Conservation (phyloP, 2,888 invertebrate species). For the Didymodactylos carnosus region DNA sequence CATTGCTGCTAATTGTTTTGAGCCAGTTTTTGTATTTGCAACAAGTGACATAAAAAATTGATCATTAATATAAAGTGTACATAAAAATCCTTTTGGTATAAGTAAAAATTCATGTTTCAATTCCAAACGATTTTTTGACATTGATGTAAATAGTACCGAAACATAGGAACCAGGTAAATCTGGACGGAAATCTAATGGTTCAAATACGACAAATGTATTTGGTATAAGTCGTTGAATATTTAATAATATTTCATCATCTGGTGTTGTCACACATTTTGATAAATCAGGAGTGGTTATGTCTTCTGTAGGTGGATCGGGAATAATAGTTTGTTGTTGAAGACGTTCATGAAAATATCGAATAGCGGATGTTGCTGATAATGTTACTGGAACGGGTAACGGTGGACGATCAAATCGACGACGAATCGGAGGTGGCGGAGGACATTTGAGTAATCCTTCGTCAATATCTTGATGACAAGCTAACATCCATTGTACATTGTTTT, state of each 20-base stretch:
- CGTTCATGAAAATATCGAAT: not conserved
- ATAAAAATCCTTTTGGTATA: not conserved
- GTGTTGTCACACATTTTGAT: not conserved
- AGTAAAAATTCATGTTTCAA: not conserved
- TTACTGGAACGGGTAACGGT: not conserved
- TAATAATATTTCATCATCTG: not conserved
- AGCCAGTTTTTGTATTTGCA: not conserved
- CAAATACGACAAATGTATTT: not conserved
- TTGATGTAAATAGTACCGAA: not conserved
- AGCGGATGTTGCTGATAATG: not conserved
- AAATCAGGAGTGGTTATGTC: not conserved
- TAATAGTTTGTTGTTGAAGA: not conserved
- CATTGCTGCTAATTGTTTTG: not conserved
- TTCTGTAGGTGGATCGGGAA: not conserved
- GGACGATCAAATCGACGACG: not conserved
- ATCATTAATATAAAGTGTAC: not conserved
- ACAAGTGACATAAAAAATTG: not conserved
- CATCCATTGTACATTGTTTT: not conserved
- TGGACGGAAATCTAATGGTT: not conserved
- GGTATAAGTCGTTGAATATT: not conserved
- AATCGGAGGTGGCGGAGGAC: not conserved
- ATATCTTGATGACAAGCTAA: not conserved
- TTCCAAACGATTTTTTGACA: not conserved
- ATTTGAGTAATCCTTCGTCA: not conserved
- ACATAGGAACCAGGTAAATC: not conserved